Evolutionary conservation across 2,888 invertebrate genomes (phyloP), one percentile per base, ranked within the genome.

Genomic region (Zonitis immaculata): DNA sequence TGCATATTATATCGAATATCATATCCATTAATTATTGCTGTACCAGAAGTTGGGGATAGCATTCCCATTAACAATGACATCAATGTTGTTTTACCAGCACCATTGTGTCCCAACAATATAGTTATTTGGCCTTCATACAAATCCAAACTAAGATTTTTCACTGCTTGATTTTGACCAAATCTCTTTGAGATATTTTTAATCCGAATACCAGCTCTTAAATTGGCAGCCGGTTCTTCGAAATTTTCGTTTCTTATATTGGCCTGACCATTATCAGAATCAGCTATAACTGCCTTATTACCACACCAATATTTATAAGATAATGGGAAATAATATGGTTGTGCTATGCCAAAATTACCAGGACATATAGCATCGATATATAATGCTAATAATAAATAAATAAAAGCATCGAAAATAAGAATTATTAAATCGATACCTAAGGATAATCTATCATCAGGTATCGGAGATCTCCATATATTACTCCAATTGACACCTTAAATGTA

Each of bases 51-150:
- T 3, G 85, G 83, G 16, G 83, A 80, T 52, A 86, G 78, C 76
- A 88, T 85, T 42, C 87, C 95, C 32, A 93, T 94, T 42, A 95
- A 76, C 87, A 95, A 94, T 0, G 91, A 91, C 81, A 95, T 93
- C 1, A 93, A 92, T 0, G 95, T 95, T 0, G 94, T 93, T n/a
- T n/a, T n/a, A n/a, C n/a, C n/a, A n/a, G n/a, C n/a, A n/a, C n/a
- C n/a, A n/a, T n/a, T n/a, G n/a, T 76, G 77, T 0, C 89, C 90
- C 35, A 91, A 75, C n/a, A 90, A 70, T 1, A 90, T 91, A 0
- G 94, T 94, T 56, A 95, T 93, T 77, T 95, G 93, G 56, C 89
- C 87, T 68, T 90, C 86, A 69, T 89, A 95, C 82, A 95, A 88
- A 65, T 90, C 89, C 55, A 93, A 66, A 66, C 80, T 72, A 49